Base-by-base conservation (phyloP, 2,113 vertebrate genomes). In the Pitta sordida region DNA sequence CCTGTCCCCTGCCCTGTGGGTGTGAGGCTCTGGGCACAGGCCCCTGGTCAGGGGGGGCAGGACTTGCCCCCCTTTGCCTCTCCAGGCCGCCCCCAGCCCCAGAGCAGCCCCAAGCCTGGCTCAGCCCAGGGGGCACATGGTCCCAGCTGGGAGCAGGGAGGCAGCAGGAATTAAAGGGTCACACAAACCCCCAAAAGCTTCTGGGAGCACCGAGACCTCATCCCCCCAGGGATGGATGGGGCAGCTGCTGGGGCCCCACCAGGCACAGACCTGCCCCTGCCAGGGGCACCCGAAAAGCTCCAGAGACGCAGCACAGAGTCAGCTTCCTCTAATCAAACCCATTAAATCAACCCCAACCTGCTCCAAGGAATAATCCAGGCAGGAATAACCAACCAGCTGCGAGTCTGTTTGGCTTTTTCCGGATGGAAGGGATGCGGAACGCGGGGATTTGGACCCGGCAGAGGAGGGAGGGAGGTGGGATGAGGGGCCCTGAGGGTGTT, bases 301-400 rank as follows among this genome's bases (percentile, higher is more conserved):
- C 53, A 26, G n/a, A 56, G 75, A 56, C 3, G 14, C 0, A 86
- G 86, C 86, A 51, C 36, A 23, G 80, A 76, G 55, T 56, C 89
- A 52, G 83, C 60, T 56, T 34, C 56, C 88, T 43, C 84, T 59
- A 69, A 96, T 80, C 95, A 78, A 90, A 78, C 29, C 93, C 83
- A 65, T 75, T 23, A 65, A 95, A 94, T 83, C 89, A 94, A n/a
- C 43, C 92, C 82, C 91, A 80, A 88, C 87, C 91, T 82, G 82
- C 91, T 80, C 1, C 71, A 76, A 73, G 63, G 74, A 91, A 64
- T 36, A 93, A 95, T 77, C 90, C 90, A 78, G 91, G 78, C 91
- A 76, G 70, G 65, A 90, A 85, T 53, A 92, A 92, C 55, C 41
- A 88, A 74, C 81, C 91, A 88, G 76, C 93, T 51, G 53, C 2